A percentile compares a stretch with the other conserved stretches of the same genome.
Conservation (phyloP, 2,797 vertebrate species). For the Hybognathus amarus region DNA sequence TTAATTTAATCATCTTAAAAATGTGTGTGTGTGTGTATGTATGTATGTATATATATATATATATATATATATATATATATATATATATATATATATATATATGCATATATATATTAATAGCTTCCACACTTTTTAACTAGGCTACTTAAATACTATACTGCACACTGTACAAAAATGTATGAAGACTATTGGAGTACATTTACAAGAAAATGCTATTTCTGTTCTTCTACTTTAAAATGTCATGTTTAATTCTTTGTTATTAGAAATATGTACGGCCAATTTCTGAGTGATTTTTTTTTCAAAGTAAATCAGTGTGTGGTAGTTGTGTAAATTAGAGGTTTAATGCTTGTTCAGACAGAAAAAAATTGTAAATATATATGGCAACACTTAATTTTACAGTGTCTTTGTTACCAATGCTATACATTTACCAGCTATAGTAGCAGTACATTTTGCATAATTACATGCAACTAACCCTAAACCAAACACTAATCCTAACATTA, state of each 20-base stretch:
- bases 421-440: neutral
- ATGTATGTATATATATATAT: too few species aligned
- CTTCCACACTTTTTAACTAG: neutral
- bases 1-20: neutral
- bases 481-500: too few species aligned
- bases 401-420: neutral
- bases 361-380: neutral
- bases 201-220: neutral
- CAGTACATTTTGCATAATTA: neutral
- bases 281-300: neutral
- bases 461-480: neutral
- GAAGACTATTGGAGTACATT: neutral
- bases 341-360: neutral
- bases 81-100: too few species aligned
- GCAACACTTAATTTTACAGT: neutral
- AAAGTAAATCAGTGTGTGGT: neutral
- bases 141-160: too few species aligned
- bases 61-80: too few species aligned
- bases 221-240: neutral
- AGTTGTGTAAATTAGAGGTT: neutral
- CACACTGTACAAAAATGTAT: too few species aligned
- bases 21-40: too few species aligned
- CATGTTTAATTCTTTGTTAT: neutral
- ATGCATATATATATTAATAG: too few species aligned
- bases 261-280: neutral